Conservation (phyloP, 2,888 invertebrate species). For the Balanococcus diminutus region DNA sequence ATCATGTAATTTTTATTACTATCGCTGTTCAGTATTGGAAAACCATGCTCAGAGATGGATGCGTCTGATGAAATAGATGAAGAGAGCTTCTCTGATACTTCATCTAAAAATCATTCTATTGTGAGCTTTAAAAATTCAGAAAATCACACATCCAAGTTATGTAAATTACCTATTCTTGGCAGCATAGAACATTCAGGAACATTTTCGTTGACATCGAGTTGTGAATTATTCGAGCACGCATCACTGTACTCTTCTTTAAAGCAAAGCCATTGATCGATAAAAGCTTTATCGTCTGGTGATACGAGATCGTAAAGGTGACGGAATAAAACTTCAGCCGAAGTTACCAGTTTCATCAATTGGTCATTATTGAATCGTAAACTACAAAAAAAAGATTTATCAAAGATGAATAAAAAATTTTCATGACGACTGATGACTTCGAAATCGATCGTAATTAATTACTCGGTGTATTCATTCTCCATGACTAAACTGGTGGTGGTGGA, state of each 20-base stretch:
- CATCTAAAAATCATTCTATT: conserved; percentile 21
- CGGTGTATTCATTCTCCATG: not conserved
- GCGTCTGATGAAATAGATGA: conserved; percentile 2
- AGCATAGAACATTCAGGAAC: conserved; percentile 40
- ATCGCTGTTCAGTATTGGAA: not conserved
- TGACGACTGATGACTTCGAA: not conserved
- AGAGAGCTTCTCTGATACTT: conserved; percentile 50
- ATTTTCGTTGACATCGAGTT: conserved; percentile 47
- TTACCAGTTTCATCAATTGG: conserved; percentile 45
- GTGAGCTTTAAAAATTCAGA: not conserved
- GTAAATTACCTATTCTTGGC: conserved; percentile 32
- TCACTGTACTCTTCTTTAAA: conserved; percentile 49
- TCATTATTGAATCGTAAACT: conserved; percentile 49
- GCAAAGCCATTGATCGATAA: conserved; percentile 51
- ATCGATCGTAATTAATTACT: too few relatives aligned
- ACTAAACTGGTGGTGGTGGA: not conserved
- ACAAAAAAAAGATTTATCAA: too few relatives aligned
- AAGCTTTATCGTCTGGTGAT: conserved; percentile 4
- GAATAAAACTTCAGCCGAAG: conserved; percentile 47
- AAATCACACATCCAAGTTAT: not conserved
- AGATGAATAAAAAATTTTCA: not conserved
- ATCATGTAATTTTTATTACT: not conserved
- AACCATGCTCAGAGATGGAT: not conserved
- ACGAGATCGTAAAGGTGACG: conserved; percentile 46
- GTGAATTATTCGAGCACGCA: conserved; percentile 9